phyloP scores from a whole-genome alignment of 2,113 vertebrate species.

The Rattus norvegicus region DNA sequence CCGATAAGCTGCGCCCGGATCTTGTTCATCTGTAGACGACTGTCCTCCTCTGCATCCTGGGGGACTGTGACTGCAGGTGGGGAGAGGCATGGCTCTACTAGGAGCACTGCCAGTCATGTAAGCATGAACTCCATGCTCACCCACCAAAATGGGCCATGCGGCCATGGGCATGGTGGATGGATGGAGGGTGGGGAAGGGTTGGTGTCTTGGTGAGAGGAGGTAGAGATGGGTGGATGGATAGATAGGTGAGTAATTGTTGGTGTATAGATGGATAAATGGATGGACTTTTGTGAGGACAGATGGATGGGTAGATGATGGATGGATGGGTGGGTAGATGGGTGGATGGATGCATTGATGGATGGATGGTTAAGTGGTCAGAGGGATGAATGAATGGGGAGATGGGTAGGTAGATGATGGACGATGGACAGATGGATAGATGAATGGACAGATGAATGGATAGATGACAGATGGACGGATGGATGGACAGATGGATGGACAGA shows the following conservation, averaged over 20 bases:
- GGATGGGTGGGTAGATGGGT: not conserved
- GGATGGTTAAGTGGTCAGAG: not conserved
- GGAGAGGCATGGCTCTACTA: not conserved
- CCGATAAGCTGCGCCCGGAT: constrained; percentile 69
- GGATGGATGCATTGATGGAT: not conserved
- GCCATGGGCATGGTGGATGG: not conserved
- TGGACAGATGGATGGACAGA: not conserved
- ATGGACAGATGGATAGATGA: not conserved
- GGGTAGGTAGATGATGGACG: not conserved
- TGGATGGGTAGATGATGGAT: not conserved
- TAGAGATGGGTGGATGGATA: not conserved
- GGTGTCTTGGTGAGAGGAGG: not conserved
- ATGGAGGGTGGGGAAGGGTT: no score
- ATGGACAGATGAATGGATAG: not conserved
- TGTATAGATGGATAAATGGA: not conserved
- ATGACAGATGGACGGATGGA: not conserved
- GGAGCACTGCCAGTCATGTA: not conserved
- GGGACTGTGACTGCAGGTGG: not conserved
- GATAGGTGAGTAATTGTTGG: not conserved
- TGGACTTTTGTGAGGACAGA: not conserved
- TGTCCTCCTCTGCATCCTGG: constrained; percentile 46
- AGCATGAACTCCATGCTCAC: not conserved
- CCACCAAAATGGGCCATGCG: not conserved
- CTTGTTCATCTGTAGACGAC: constrained; percentile 61
- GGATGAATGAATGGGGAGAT: not conserved